Evolutionary conservation across 2,797 vertebrate genomes (phyloP).

Genomic region (Sphaeramia orbicularis): DNA sequence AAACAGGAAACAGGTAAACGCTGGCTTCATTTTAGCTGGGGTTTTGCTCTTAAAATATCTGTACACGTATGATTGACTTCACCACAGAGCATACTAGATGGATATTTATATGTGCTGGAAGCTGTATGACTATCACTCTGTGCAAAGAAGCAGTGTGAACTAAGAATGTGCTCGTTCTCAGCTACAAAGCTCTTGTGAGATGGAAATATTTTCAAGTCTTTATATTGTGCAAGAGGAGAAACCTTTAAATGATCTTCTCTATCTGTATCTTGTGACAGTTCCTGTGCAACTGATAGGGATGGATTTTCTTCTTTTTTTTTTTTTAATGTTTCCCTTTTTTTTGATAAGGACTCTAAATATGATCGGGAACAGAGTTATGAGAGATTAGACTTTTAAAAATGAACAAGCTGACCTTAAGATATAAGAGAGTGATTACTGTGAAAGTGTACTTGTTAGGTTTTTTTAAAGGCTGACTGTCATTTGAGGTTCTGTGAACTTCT

Average conservation of each 20-base stretch:
- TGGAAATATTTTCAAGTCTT: constrained; percentile 3
- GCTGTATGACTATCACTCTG: background rate
- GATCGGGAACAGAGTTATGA: background rate
- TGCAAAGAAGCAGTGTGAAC: constrained; percentile 14
- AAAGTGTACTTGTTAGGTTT: too few species aligned
- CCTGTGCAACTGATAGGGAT: constrained; percentile 36
- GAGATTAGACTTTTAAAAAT: background rate
- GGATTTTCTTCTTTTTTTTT: background rate
- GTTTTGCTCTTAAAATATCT: constrained; percentile 29
- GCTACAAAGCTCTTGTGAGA: background rate
- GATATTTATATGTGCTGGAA: constrained; percentile 47
- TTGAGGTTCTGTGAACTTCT: background rate
- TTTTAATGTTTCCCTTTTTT: constrained; percentile 40
- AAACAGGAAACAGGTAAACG: constrained; percentile 37
- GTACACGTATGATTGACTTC: constrained; percentile 12
- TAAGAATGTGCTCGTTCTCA: constrained; percentile 10
- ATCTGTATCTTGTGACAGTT: constrained; percentile 25
- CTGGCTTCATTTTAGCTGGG: constrained; percentile 22
- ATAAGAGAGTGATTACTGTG: background rate
- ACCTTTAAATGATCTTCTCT: constrained; percentile 6
- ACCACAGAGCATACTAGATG: constrained; percentile 37
- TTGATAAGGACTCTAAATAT: constrained; percentile 26
- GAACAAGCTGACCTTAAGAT: constrained; percentile 24
- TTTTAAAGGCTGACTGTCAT: background rate
- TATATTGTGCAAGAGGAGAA: constrained; percentile 54